Evolutionary conservation across 1,140 invertebrate genomes (phyloP), one percentile per base, ranked within the genome.

Genomic region (Sminthurides bifidus): DNA sequence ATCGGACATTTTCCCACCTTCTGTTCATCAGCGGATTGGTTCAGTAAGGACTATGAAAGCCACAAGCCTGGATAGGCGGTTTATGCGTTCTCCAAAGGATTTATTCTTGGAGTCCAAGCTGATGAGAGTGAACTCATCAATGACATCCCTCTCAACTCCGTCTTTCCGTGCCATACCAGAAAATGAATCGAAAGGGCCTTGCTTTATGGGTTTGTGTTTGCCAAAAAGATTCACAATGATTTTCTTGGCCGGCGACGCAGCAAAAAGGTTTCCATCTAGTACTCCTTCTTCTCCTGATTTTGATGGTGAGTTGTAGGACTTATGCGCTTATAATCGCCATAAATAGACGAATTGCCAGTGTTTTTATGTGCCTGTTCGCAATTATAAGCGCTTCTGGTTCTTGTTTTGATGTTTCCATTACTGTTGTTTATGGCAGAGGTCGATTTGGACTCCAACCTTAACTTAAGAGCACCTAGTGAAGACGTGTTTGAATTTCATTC

Each of bases 121-220:
- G 6, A 52, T 52, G 37, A 30, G 63, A 33, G 54, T 53, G 19
- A 59, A 61, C 38, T 59, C 63, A 12, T 61, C 59, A 10, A 37
- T 65, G 56, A 65, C 63, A 15, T 61, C 59, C 17, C 27, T 65
- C 4, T 65, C 63, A 8, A 64, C 63, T 15, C 59, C 57, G 12
- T 58, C 57, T 15, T 60, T 57, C 27, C 21, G 63, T 27, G 10
- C 53, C 0, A 27, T 54, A 19, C 52, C 54, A 17, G 63, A 65
- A n/a, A 31, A 43, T 19, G 59, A 61, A 33, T 51, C 27, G 3
- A 53, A 52, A 35, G 55, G 54, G 14, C 59, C 59, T 41, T 77
- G 72, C 61, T 87, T 86, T 66, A 79, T 86, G 74, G 87, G 88
- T 24, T 82, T 92, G 35, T 81, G 81, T 70, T 71, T 90, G 65